Percentiles rank a stretch among this genome's conserved stretches.
Conservation (phyloP, 92 coral and sea anemone species). For the Actinostola sp. region DNA sequence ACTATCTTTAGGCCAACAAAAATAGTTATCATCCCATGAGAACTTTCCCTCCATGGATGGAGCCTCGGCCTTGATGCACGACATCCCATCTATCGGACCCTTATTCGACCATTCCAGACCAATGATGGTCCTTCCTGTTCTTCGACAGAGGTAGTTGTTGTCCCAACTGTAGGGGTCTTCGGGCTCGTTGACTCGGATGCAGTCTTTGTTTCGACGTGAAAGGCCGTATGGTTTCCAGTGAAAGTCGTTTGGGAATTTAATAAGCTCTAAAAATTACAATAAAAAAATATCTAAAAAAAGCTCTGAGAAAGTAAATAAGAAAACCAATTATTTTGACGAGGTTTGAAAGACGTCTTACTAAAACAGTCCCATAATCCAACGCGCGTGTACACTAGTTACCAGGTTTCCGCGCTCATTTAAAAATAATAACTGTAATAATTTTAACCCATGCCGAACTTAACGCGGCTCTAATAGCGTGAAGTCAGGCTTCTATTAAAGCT, state of each 20-base stretch:
- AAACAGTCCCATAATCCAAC: no score
- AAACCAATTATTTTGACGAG: no score
- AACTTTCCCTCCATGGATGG: conserved; percentile 35
- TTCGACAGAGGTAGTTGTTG: conserved; percentile 32
- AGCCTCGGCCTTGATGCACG: conserved; percentile 50
- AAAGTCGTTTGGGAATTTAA: conserved; percentile 40
- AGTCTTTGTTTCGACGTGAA: conserved; percentile 49
- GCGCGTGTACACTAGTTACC: no score
- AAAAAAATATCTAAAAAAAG: neutral
- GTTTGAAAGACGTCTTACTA: no score
- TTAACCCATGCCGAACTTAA: no score
- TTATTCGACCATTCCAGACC: conserved; percentile 68
- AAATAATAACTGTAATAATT: no score
- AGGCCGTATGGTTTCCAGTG: conserved; percentile 40
- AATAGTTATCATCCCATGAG: conserved; percentile 62
- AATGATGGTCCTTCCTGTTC: conserved; percentile 32
- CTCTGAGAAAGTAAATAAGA: no score
- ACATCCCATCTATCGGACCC: conserved; percentile 40
- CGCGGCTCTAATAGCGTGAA: no score
- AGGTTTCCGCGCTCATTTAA: no score
- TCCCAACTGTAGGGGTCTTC: conserved; percentile 40
- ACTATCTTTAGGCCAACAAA: conserved; percentile 79
- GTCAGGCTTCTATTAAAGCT: no score
- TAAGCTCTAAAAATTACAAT: conserved; percentile 11
- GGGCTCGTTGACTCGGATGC: conserved; percentile 59